Conservation (phyloP, 2,797 vertebrate genomes). For the Pangasius krempfi region DNA sequence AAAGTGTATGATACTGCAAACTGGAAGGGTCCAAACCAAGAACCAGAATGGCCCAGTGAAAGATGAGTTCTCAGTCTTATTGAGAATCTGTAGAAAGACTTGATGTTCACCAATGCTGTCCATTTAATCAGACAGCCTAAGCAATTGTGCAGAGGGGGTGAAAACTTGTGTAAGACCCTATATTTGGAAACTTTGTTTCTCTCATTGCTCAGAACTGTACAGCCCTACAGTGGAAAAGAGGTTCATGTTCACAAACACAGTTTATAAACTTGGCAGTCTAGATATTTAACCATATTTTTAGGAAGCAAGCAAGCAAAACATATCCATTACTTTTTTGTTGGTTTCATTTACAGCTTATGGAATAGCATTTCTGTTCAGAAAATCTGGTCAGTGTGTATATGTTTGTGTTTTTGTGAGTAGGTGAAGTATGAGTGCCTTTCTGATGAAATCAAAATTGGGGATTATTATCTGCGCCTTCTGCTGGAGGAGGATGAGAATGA, state of each 20-base stretch:
- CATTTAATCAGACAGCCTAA: neutral
- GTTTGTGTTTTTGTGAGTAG: conserved; percentile 69
- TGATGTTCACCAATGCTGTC: neutral
- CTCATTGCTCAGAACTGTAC: neutral
- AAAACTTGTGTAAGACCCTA: neutral
- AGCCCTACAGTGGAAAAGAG: neutral
- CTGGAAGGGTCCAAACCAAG: neutral
- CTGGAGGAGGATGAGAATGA: conserved; percentile 96
- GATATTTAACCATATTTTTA: neutral
- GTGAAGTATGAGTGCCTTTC: conserved; percentile 97
- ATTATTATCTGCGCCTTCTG: conserved; percentile 95
- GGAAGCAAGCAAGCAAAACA: neutral
- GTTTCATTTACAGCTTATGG: neutral
- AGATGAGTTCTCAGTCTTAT: neutral
- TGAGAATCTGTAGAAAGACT: neutral
- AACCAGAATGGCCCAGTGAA: neutral
- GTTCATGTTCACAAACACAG: neutral
- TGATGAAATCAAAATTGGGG: conserved; percentile 98
- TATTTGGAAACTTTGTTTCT: neutral
- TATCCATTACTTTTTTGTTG: neutral
- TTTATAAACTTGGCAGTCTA: neutral
- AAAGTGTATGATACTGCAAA: neutral
- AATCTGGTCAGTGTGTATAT: neutral
- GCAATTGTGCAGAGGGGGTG: neutral
- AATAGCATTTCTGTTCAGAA: neutral